Percentiles rank a stretch among this genome's conserved stretches.
These are phyloP conservation scores for Leucoraja erinaceus DNA, from an alignment of 2,113 vertebrate species.

Conservation along the genomic window DNA sequence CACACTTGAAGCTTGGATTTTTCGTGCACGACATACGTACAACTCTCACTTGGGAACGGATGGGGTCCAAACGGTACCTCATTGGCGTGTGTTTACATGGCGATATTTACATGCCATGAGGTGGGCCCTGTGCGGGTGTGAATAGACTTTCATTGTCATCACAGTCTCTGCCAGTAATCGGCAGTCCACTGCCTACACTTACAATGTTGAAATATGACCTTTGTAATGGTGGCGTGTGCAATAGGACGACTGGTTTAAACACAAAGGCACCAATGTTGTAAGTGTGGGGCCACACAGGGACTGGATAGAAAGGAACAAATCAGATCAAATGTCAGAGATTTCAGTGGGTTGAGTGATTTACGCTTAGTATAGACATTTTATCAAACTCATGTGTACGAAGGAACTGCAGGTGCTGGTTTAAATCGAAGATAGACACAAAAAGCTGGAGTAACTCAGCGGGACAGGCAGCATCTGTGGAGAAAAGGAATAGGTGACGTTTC, in stretches of 20 bases:
- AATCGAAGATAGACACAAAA: no score
- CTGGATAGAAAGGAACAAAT: conserved; percentile 20
- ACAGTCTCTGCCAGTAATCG: neutral
- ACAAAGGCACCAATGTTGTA: conserved; percentile 28
- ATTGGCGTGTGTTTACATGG: neutral
- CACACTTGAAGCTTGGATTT: neutral
- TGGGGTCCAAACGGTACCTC: neutral
- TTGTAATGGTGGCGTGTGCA: neutral
- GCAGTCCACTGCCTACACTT: neutral
- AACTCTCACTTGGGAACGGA: neutral
- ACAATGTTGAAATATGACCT: conserved; percentile 1
- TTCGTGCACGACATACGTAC: neutral
- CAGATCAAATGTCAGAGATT: conserved; percentile 11
- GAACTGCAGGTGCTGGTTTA: no score
- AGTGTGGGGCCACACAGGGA: neutral
- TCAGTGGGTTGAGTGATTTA: neutral
- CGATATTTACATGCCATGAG: neutral
- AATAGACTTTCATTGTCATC: neutral
- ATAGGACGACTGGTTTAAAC: no score
- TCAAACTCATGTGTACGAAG: no score
- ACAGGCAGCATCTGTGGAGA: no score
- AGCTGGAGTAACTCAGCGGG: no score
- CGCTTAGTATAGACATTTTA: neutral
- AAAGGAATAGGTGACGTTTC: no score
- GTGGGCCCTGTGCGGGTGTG: neutral